Base-by-base conservation (phyloP, 2,888 invertebrate genomes). In the Pollenia griseotomentosa region DNA sequence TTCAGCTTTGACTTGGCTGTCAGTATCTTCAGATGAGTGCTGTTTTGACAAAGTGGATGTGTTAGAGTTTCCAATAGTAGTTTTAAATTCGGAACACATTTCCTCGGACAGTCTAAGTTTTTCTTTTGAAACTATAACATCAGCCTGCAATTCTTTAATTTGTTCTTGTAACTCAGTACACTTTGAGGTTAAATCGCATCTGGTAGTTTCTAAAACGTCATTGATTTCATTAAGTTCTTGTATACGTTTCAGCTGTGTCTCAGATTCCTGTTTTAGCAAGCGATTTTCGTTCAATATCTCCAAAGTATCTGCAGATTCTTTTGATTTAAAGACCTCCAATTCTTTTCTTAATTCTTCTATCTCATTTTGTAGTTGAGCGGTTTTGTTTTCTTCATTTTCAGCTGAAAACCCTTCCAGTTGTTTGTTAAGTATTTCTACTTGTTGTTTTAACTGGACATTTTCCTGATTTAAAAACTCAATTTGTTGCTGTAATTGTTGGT, bases 301-400 rank as follows among this genome's bases (percentile, higher is more conserved):
- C n/a, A 81, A 61, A 6, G 61, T 42, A 9, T 84, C 87, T 9
- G 7, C 9, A 3, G 63, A 57, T 55, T 87, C 77, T 16, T 81
- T 80, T 3, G 93, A 94, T 55, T 94, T 93, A 90, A 44, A 81
- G 0, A 95, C 96, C 92, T 97, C 96, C 74, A 95, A 94, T 90
- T 96, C 96, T 95, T 96, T 95, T 87, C 96, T 95, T 66, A 94
- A 94, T 94, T 78, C 57, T 0, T 74, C 61, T 5, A 84, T 16
- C 40, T 87, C 68, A 10, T 33, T 68, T 44, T 68, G 97, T 97
- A 93, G 96, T 11, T 40, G 42, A 19, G 14, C n/a, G 0, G 51
- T 4, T 12, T n/a, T 11, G 2, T 23, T 14, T 59, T 79, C 73
- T 55, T 66, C 46, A 19, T 55, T 70, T 40, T 63, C 63, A 8